These are phyloP conservation scores for Arctopsyche grandis DNA, from an alignment of 1,140 invertebrate species.

Conservation along the genomic window DNA sequence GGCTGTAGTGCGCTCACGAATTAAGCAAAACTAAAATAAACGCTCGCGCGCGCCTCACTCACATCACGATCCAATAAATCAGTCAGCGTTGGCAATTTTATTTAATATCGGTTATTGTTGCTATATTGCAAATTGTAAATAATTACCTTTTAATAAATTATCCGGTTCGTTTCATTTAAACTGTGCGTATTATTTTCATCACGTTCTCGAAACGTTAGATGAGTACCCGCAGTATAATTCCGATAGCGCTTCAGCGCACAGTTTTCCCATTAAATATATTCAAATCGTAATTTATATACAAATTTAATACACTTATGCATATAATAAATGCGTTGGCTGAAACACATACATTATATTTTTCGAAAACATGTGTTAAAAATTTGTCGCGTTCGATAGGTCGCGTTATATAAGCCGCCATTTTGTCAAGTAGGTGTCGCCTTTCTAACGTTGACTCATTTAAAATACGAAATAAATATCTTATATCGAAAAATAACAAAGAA, in stretches of 20 bases:
- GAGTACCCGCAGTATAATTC: too few species aligned
- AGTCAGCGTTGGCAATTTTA: constrained; percentile 25
- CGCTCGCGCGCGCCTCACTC: background rate
- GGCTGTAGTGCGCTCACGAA: background rate
- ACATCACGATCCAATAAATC: constrained; percentile 25
- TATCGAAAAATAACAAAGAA: background rate
- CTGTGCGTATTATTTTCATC: background rate
- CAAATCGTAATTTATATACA: too few species aligned
- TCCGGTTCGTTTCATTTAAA: background rate
- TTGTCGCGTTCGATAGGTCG: background rate
- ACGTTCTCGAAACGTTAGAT: background rate
- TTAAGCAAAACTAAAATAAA: background rate
- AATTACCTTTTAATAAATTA: constrained; percentile 15
- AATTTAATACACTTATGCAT: too few species aligned
- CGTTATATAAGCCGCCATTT: background rate
- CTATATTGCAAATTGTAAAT: constrained; percentile 24
- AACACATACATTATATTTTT: background rate
- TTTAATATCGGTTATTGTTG: constrained; percentile 29
- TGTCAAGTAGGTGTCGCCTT: constrained; percentile 12
- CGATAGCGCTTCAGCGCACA: too few species aligned
- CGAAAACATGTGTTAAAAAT: background rate
- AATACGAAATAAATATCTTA: background rate
- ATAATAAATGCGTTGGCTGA: background rate
- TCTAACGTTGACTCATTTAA: constrained; percentile 9
- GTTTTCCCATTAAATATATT: too few species aligned